Percentiles rank a stretch among this genome's conserved stretches.
phyloP scores from a whole-genome alignment of 2,113 vertebrate species.

The Bubo scandiacus region DNA sequence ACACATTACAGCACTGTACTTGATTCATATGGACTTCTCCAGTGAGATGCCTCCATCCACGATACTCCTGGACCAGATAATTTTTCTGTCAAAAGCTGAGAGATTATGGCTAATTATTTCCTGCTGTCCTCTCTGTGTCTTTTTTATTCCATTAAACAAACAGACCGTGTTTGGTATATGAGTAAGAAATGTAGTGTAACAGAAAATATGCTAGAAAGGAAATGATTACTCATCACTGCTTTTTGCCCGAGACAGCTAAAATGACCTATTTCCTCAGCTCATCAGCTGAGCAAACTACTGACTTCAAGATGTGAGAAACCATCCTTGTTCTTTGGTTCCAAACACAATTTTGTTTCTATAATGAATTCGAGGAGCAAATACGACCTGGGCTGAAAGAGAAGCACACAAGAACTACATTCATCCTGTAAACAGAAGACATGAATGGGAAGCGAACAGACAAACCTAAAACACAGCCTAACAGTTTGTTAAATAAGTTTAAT shows the following conservation, averaged over 20 bases:
- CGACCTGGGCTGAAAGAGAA: background rate
- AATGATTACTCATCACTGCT: constrained; percentile 46
- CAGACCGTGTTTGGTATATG: constrained; percentile 55
- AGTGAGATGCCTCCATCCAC: background rate
- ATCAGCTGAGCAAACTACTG: constrained; percentile 49
- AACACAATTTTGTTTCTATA: background rate
- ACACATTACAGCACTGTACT: background rate
- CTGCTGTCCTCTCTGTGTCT: constrained; percentile 8
- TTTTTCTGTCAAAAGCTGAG: background rate
- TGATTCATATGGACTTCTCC: background rate
- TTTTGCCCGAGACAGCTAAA: constrained; percentile 34
- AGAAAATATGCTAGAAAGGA: constrained; percentile 59
- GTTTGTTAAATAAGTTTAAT: background rate
- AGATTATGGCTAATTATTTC: constrained; percentile 33
- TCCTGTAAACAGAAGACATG: background rate
- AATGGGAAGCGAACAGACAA: background rate
- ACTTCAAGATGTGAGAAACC: constrained; percentile 19
- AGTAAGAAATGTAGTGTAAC: constrained; percentile 56
- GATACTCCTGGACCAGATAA: background rate
- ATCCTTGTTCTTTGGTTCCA: background rate
- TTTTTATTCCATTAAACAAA: constrained; percentile 35
- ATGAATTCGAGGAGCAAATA: background rate
- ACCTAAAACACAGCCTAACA: background rate
- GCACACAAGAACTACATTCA: background rate
- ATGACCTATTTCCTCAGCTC: constrained; percentile 42